Evolutionary conservation across 2,113 vertebrate genomes (phyloP), one percentile per base, ranked within the genome.

Genomic region (Psittacara wagleri): DNA sequence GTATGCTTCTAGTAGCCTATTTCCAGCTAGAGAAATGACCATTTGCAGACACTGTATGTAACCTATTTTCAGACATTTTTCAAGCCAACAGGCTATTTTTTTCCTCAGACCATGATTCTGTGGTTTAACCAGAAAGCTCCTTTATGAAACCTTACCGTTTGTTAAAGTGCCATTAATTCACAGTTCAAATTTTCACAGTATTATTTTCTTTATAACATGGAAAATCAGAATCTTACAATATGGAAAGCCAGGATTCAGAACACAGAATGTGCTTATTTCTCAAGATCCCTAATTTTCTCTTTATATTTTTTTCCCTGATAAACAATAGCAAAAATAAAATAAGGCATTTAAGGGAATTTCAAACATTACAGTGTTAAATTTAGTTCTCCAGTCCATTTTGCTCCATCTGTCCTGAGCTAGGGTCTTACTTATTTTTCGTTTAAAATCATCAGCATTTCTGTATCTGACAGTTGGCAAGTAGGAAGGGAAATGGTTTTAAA

Each of bases 21-120:
- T 91, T 86, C 92, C 94, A 95, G 74, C 46, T 69, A 83, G 17
- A 85, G 73, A 93, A 97, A 94, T 48, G 83, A 94, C 79, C 49
- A 87, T 95, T 97, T 96, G 84, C 91, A 96, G 91, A 94, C 92
- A 91, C 89, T 92, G 46, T 66, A 49, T 39, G 48, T 76, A 95
- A 97, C 83, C 75, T 80, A 39, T 86, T 94, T 89, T 76, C 63
- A 96, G 79, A 91, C 18, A 63, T 43, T 74, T 95, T 94, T 81
- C 78, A 87, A 96, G 92, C 78, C 93, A 96, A 85, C 8, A 67
- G 74, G 24, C 66, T 67, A 51, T 61, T 92, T 89, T 78, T 49
- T 74, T 80, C 72, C 48, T 87, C 16, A 37, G 23, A 83, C 54
- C 83, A 77, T 11, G 43, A 86, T 7, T 84, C 39, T 3, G 5